Evolutionary conservation across 2,797 vertebrate genomes (phyloP).

Genomic region (Poecilia wingei): DNA sequence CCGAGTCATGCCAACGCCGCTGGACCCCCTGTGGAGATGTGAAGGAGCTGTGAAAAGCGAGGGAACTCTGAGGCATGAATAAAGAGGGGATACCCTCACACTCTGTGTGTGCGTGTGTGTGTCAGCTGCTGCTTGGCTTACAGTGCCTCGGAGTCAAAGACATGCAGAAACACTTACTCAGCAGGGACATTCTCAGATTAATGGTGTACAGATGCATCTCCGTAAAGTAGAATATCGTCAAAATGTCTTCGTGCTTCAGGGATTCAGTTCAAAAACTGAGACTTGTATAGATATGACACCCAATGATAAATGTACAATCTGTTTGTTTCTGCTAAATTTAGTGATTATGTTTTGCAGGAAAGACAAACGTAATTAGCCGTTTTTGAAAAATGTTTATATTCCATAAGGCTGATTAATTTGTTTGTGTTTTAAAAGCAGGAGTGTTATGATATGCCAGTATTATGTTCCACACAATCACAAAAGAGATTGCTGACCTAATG

Average conservation of each 20-base stretch:
- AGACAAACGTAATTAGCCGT: not conserved
- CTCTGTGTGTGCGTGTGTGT: conserved; percentile 10
- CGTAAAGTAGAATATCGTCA: not conserved
- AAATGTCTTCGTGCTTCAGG: not conserved
- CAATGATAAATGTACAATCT: not conserved
- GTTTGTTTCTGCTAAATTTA: not conserved
- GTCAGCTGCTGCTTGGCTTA: conserved; percentile 35
- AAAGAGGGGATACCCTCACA: conserved; percentile 70
- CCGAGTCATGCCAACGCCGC: conserved; percentile 36
- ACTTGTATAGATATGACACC: not conserved
- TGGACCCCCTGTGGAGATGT: conserved; percentile 76
- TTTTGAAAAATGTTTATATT: not conserved
- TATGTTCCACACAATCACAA: not conserved
- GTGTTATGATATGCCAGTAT: not conserved
- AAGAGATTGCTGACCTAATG: not conserved
- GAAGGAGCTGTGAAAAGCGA: conserved; percentile 71
- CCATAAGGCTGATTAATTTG: not conserved
- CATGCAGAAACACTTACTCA: conserved; percentile 30
- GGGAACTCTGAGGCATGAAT: conserved; percentile 71
- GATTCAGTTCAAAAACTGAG: not conserved
- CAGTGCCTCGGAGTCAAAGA: conserved; percentile 5
- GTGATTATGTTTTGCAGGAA: not conserved
- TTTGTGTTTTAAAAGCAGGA: not conserved
- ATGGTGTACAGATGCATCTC: not conserved
- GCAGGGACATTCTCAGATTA: conserved; percentile 9